Base-by-base conservation (phyloP, 2,888 invertebrate genomes). In the Eristalis tenax region DNA sequence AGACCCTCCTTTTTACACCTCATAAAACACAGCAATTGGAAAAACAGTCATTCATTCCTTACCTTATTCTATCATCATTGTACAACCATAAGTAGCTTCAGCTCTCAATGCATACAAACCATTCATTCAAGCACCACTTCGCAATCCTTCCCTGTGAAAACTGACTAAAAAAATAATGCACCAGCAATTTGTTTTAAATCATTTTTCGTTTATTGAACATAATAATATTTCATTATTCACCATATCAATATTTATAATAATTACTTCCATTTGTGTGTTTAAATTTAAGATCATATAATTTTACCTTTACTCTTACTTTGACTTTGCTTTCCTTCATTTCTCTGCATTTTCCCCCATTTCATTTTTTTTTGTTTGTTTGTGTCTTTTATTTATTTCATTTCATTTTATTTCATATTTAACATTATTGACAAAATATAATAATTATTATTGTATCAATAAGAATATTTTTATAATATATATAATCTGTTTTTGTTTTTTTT, bases 171-270 rank as follows among this genome's bases (percentile, higher is more conserved):
- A 59, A 59, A 26, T 59, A 71, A 43, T 3, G 40, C 66, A 22
- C 11, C 8, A 26, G 89, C 89, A 88, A 26, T 87, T 83, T 88
- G 88, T 83, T 89, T 90, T 88, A 89, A 89, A 89, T 89, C 80
- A 90, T 90, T 90, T 86, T 89, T 91, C 89, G 80, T 91, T 92
- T 91, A 92, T 91, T 91, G 92, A 92, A 92, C 92, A 92, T 92
- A 92, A 91, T 92, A 84, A 81, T 84, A 82, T 87, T 88, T 87
- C 83, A 86, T 87, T 87, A 87, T 87, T 87, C 87, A 87, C 87
- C 87, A 87, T 87, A 87, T 87, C 83, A 83, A 87, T 87, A 87
- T 83, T 87, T 64, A 87, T 83, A 87, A 87, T 87, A 87, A 87
- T 87, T 87, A 83, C 66, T 76, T 87, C 73, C 70, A 68, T 86